phyloP scores from a whole-genome alignment of 1,140 invertebrate species.

The Pentalonia nigronervosa region DNA sequence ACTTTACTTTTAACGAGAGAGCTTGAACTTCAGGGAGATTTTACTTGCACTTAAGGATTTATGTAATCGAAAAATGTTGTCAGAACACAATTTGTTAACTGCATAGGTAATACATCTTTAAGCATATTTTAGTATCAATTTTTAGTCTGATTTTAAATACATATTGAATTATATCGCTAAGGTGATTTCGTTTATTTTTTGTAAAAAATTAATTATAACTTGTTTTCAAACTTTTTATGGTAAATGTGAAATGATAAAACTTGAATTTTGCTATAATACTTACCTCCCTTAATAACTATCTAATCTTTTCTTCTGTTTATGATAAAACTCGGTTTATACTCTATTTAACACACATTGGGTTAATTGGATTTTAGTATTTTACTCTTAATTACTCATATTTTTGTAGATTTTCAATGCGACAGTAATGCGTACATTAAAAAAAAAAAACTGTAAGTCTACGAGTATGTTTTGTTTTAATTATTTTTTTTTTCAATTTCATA shows the following conservation, averaged over 20 bases:
- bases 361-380: background rate
- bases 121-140: background rate
- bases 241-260: background rate
- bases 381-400: background rate
- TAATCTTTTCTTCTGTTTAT: no score
- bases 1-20: background rate
- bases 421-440: background rate
- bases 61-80: no score
- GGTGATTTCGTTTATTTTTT: background rate
- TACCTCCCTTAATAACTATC: no score
- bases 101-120: background rate
- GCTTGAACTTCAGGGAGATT: background rate
- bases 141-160: background rate
- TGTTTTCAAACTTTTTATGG: background rate
- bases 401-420: background rate
- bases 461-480: background rate
- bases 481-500: background rate
- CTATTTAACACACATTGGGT: background rate
- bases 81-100: no score
- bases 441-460: background rate
- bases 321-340: background rate
- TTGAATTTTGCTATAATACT: background rate
- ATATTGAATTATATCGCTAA: no score
- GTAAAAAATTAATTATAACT: background rate
- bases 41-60: background rate